Conservation (phyloP, 1,140 invertebrate genomes). For the Papilio polytes region DNA sequence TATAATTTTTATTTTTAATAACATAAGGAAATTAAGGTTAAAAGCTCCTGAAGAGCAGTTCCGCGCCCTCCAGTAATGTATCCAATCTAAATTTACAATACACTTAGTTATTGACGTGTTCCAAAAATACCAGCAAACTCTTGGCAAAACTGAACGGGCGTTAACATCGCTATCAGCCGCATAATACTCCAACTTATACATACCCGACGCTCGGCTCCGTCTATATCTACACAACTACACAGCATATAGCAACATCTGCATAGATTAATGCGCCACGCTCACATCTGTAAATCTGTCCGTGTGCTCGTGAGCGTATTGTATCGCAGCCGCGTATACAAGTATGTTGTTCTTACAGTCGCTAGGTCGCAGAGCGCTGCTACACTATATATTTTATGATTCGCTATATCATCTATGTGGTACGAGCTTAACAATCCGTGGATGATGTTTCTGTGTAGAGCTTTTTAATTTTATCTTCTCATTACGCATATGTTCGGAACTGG, state of each 20-base stretch:
- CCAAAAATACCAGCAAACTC: conserved; percentile 74
- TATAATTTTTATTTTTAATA: neutral
- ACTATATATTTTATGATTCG: conserved; percentile 48
- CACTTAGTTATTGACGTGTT: conserved; percentile 82
- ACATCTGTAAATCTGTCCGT: conserved; percentile 27
- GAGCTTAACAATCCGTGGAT: conserved; percentile 37
- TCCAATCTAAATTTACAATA: conserved; percentile 68
- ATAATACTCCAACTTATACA: conserved; percentile 67
- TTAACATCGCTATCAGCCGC: conserved; percentile 76
- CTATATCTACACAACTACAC: neutral
- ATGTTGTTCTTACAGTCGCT: conserved; percentile 48
- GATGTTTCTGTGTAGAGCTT: conserved; percentile 21
- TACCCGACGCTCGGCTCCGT: conserved; percentile 33
- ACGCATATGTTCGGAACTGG: neutral
- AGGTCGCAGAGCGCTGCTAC: conserved; percentile 46
- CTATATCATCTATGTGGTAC: neutral
- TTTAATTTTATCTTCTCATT: conserved; percentile 21
- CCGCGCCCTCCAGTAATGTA: conserved; percentile 45
- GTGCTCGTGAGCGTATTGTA: conserved; percentile 42
- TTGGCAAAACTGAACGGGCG: conserved; percentile 74
- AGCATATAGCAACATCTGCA: conserved; percentile 27
- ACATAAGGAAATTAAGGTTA: conserved; percentile 23
- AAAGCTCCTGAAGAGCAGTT: conserved; percentile 6
- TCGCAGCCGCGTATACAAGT: conserved; percentile 41
- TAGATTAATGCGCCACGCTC: conserved; percentile 35